Evolutionary conservation across 2,113 vertebrate species (phyloP).

Genomic region (Chionis minor): DNA sequence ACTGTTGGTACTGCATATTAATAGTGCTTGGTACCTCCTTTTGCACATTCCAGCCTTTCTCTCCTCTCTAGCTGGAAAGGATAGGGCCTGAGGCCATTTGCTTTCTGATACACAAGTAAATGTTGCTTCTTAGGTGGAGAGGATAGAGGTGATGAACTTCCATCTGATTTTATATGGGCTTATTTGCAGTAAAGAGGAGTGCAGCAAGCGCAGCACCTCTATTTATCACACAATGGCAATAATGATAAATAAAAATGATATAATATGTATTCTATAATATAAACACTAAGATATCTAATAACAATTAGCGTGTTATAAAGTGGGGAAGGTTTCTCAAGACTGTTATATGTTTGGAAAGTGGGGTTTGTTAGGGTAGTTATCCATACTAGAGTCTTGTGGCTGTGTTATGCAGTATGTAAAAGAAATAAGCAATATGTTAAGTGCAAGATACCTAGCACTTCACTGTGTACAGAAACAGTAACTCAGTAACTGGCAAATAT

Average conservation of each 20-base stretch:
- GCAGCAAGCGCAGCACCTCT: background rate
- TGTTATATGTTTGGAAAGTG: background rate
- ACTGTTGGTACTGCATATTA: background rate
- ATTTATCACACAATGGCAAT: background rate
- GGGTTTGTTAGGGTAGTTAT: background rate
- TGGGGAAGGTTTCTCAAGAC: background rate
- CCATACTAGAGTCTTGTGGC: background rate
- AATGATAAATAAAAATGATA: background rate
- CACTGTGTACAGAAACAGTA: background rate
- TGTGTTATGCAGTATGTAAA: background rate
- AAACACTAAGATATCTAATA: background rate
- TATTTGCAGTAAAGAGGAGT: background rate
- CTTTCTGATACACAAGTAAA: background rate
- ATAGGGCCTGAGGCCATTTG: background rate
- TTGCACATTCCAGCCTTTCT: background rate
- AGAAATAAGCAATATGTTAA: background rate
- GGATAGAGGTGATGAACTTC: background rate
- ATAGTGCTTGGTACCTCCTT: background rate
- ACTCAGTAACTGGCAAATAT: background rate
- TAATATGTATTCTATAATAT: background rate
- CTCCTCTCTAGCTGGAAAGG: background rate
- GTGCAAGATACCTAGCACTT: background rate
- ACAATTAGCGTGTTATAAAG: background rate
- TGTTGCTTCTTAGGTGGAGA: background rate
- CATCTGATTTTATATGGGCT: background rate